Percentiles rank a stretch among this genome's conserved stretches.
Conservation (phyloP, 1,140 invertebrate genomes). For the Apis cerana region DNA sequence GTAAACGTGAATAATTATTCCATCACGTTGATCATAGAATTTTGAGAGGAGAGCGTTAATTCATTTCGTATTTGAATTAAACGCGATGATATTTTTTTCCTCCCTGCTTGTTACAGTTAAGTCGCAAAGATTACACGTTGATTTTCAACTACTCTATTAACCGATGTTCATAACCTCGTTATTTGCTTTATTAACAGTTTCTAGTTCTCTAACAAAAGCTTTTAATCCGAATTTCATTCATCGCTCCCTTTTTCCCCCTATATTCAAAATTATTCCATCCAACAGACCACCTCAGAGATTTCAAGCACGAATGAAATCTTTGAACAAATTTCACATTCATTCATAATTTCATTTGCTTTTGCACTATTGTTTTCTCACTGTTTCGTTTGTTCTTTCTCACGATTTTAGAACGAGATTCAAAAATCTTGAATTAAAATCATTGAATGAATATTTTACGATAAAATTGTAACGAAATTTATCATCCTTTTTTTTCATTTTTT, state of each 20-base stretch:
- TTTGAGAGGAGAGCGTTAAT: background rate
- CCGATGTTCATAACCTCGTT: too few species aligned
- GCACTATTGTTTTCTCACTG: background rate
- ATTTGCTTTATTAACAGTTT: too few species aligned
- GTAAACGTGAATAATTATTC: constrained; percentile 48
- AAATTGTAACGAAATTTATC: background rate
- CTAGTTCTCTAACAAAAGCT: too few species aligned
- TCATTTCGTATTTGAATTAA: background rate
- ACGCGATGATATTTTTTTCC: too few species aligned
- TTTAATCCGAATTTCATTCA: too few species aligned
- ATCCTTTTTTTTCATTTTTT: background rate
- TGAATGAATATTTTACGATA: background rate
- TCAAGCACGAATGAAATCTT: background rate
- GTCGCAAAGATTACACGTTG: too few species aligned
- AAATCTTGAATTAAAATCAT: too few species aligned
- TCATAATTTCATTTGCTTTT: background rate
- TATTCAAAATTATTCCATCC: background rate
- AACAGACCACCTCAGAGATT: too few species aligned
- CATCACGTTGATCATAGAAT: constrained; percentile 19
- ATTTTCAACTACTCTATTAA: too few species aligned
- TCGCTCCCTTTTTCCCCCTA: too few species aligned
- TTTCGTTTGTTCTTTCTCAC: background rate
- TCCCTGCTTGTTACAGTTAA: too few species aligned
- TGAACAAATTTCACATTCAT: background rate
- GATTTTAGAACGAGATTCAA: background rate